Percentiles rank a stretch among this genome's conserved stretches.
These are phyloP conservation scores for Xiphophorus maculatus DNA, from an alignment of 2,113 vertebrate species.

Conservation along the genomic window DNA sequence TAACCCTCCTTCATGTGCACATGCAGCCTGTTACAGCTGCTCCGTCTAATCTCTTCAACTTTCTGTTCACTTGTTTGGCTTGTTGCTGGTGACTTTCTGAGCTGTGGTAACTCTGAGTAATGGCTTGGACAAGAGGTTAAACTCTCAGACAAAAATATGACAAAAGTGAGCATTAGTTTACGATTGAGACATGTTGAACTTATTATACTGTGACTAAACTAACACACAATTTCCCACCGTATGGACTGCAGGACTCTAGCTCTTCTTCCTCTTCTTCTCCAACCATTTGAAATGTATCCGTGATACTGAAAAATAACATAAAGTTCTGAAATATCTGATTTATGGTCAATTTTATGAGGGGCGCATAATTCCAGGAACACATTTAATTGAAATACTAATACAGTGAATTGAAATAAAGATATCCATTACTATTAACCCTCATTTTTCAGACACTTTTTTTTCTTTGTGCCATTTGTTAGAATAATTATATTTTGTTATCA, in stretches of 20 bases:
- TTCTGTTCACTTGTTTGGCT: not conserved
- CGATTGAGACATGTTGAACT: not conserved
- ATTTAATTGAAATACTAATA: not conserved
- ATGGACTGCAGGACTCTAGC: not conserved
- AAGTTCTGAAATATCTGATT: not conserved
- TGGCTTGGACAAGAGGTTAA: not conserved
- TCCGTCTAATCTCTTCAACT: not conserved
- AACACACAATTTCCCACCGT: not conserved
- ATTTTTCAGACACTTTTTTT: not conserved
- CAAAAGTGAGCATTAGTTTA: not conserved
- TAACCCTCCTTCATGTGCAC: conserved; percentile 5
- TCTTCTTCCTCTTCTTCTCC: no score
- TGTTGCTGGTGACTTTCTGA: not conserved
- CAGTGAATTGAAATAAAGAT: not conserved
- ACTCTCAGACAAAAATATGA: not conserved
- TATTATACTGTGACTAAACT: not conserved
- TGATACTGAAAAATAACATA: not conserved
- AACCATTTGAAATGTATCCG: not conserved
- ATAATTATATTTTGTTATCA: no score
- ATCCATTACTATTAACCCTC: not conserved
- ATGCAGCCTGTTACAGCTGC: not conserved
- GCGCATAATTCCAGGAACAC: not conserved
- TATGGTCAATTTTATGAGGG: not conserved
- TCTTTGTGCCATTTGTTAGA: no score
- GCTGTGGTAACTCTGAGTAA: not conserved